Conservation (phyloP, 2,888 invertebrate genomes). For the Calephelis perditalis region DNA sequence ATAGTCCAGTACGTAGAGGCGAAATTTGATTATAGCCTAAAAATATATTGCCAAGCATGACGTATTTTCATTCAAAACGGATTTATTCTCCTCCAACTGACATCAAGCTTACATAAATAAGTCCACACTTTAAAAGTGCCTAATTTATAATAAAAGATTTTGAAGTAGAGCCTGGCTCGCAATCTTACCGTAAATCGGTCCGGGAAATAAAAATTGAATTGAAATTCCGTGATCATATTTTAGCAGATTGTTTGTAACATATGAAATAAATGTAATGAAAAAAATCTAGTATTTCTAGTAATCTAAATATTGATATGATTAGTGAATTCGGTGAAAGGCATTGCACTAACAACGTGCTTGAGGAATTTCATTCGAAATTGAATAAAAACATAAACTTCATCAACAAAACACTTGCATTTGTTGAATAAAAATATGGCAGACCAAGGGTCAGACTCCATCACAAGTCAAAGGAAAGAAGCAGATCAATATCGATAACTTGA, state of each 20-base stretch:
- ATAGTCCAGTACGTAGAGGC: no score
- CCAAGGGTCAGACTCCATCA: not conserved
- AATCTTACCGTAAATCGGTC: not conserved
- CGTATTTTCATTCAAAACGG: no score
- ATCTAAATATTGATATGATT: conserved; percentile 2
- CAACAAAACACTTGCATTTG: conserved; percentile 4
- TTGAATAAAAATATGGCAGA: conserved; percentile 1
- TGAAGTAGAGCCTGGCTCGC: no score
- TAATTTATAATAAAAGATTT: no score
- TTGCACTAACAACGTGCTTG: conserved; percentile 2
- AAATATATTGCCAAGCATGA: no score
- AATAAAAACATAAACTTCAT: conserved; percentile 4
- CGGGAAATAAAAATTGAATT: not conserved
- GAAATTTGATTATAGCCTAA: no score
- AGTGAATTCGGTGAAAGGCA: not conserved
- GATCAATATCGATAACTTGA: not conserved
- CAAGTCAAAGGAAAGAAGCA: conserved; percentile 4
- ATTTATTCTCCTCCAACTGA: no score
- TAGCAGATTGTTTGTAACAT: not conserved
- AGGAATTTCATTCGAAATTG: not conserved
- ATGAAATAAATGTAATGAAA: not conserved
- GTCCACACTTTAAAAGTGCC: no score
- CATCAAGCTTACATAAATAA: no score
- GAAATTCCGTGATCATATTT: not conserved
- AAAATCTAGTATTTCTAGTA: not conserved